Percentiles rank a stretch among this genome's conserved stretches.
Evolutionary conservation across 2,888 invertebrate species (phyloP).

Genomic region (Eumerus sabulonum): DNA sequence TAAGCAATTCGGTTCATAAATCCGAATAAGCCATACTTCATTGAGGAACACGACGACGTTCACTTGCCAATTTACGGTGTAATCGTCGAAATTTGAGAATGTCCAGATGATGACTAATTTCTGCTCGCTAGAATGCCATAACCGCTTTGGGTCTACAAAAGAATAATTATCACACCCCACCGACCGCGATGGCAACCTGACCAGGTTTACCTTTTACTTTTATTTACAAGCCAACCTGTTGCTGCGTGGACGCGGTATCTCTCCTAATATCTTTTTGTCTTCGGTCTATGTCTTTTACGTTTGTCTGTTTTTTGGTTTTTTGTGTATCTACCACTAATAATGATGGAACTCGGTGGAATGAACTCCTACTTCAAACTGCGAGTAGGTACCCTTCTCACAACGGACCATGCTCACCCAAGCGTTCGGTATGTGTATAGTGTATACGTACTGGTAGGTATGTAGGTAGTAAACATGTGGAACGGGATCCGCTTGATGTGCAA

Average conservation of each 20-base stretch:
- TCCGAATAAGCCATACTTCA: background rate
- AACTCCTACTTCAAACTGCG: conserved; percentile 34
- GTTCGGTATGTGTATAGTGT: conserved; percentile 27
- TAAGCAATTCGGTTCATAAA: conserved; percentile 22
- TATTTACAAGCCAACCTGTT: conserved; percentile 39
- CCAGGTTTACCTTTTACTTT: conserved; percentile 41
- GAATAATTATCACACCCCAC: conserved; percentile 41
- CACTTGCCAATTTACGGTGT: no score
- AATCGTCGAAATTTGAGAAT: no score
- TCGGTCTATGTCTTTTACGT: background rate
- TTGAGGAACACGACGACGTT: no score
- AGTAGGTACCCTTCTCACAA: conserved; percentile 2
- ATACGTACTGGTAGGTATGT: background rate
- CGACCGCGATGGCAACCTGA: background rate
- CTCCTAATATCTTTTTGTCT: background rate
- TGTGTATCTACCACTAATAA: conserved; percentile 36
- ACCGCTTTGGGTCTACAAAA: conserved; percentile 44
- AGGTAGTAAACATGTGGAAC: conserved; percentile 12
- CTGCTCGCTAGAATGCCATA: background rate
- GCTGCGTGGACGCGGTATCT: conserved; percentile 21
- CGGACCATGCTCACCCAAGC: conserved; percentile 32
- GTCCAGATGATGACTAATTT: no score
- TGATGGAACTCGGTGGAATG: conserved; percentile 53
- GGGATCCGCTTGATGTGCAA: conserved; percentile 48
- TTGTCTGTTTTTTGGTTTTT: background rate